These are phyloP conservation scores for Cephalopachus bancanus DNA, from an alignment of 2,797 vertebrate genomes.

Conservation along the genomic window DNA sequence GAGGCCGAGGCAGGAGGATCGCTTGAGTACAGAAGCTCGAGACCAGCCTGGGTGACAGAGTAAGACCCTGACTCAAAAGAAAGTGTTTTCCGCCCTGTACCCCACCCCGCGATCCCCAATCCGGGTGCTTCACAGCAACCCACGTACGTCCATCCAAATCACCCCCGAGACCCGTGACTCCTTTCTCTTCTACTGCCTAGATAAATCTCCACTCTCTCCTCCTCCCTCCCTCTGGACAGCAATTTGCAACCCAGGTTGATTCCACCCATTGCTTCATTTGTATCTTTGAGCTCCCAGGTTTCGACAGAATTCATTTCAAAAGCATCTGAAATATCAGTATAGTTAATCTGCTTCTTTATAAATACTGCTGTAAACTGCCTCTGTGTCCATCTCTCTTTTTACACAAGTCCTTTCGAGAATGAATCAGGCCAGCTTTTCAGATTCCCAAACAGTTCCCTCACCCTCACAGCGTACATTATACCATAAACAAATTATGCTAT, in stretches of 20 bases:
- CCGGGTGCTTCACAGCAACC: background rate
- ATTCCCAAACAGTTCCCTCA: background rate
- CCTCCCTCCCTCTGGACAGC: background rate
- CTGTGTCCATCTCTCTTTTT: background rate
- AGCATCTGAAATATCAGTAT: background rate
- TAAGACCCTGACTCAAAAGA: background rate
- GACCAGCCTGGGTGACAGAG: background rate
- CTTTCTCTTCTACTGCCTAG: background rate
- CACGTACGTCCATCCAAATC: background rate
- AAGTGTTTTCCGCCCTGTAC: background rate
- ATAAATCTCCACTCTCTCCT: too few species aligned
- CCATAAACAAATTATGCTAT: background rate
- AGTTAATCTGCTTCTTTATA: background rate
- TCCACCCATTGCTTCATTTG: background rate
- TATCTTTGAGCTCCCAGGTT: slow-evolving; percentile 1
- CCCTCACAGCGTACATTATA: background rate
- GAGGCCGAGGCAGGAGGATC: background rate
- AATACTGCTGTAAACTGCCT: background rate
- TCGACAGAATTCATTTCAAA: background rate
- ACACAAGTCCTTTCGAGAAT: background rate
- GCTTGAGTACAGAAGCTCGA: background rate
- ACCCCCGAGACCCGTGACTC: background rate
- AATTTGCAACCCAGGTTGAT: background rate
- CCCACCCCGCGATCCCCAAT: too few species aligned
- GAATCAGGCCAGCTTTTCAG: background rate